These are phyloP conservation scores for Heliconius melpomene DNA, from an alignment of 1,140 invertebrate species.

Conservation along the genomic window DNA sequence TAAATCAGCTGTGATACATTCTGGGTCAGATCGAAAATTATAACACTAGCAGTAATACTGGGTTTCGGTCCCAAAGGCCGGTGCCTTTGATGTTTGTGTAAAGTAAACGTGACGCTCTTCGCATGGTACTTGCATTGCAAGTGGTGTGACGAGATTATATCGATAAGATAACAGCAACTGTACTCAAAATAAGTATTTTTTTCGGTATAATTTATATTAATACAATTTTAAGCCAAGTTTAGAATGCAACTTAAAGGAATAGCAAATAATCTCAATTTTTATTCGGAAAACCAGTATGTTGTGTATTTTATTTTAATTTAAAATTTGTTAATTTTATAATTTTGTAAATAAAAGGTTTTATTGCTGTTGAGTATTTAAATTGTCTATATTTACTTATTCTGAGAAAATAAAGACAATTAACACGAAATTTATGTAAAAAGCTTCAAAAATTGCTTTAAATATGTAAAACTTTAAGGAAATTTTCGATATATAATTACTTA, in stretches of 20 bases:
- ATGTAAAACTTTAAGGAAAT: background rate
- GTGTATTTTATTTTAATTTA: too few species aligned
- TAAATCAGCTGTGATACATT: background rate
- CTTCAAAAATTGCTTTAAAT: background rate
- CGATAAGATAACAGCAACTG: conserved; percentile 36
- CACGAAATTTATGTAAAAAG: background rate
- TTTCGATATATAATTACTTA: conserved; percentile 3
- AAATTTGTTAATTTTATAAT: background rate
- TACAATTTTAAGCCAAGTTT: too few species aligned
- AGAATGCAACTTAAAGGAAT: too few species aligned
- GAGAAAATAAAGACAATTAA: background rate
- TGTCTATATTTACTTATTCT: background rate
- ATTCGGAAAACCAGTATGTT: too few species aligned
- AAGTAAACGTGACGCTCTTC: conserved; percentile 66
- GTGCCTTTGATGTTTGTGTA: conserved; percentile 63
- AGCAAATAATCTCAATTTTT: too few species aligned
- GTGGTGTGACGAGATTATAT: conserved; percentile 47
- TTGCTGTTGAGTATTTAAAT: background rate
- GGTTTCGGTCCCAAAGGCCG: conserved; percentile 49
- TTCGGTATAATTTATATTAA: background rate
- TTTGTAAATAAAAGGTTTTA: background rate
- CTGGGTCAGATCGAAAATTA: background rate
- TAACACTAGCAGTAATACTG: background rate
- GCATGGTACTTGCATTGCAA: conserved; percentile 50
- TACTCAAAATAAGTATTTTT: background rate